Evolutionary conservation across 2,888 invertebrate genomes (phyloP).

Genomic region (Scaptomyza caliginosa): DNA sequence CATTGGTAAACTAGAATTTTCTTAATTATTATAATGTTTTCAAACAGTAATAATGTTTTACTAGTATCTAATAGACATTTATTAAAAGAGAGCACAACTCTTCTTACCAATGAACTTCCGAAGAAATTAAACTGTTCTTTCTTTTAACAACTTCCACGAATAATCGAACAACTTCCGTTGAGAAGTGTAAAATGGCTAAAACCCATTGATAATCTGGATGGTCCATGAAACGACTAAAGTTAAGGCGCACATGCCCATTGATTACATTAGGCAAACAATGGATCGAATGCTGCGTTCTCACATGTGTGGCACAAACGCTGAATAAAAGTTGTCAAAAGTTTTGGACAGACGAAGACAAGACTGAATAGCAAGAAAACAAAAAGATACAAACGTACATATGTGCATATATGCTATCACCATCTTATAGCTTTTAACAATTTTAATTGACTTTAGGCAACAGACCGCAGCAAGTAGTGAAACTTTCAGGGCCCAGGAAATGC

Average conservation of each 20-base stretch:
- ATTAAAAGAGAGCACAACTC: too few species aligned
- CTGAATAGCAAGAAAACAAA: neutral
- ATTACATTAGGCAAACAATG: conserved; percentile 69
- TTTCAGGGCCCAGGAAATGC: conserved; percentile 53
- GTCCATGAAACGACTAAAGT: conserved; percentile 20
- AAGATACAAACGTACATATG: neutral
- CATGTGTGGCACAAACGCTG: conserved; percentile 24
- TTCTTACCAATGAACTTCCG: too few species aligned
- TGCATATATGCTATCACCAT: conserved; percentile 8
- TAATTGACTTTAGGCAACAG: conserved; percentile 75
- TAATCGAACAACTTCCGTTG: neutral
- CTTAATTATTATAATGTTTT: neutral
- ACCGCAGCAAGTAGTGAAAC: conserved; percentile 53
- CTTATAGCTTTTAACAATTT: conserved; percentile 56
- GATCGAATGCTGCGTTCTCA: conserved; percentile 24
- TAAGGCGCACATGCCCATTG: conserved; percentile 54
- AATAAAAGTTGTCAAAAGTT: conserved; percentile 48
- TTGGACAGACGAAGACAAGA: conserved; percentile 48
- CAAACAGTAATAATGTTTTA: too few species aligned
- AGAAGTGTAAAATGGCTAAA: conserved; percentile 2
- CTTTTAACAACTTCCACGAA: neutral
- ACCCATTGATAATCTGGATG: conserved; percentile 11
- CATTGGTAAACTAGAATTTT: too few species aligned
- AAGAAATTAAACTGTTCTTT: too few species aligned
- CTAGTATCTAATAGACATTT: too few species aligned